These are phyloP conservation scores for Cydia splendana DNA, from an alignment of 1,140 invertebrate genomes.

Conservation along the genomic window DNA sequence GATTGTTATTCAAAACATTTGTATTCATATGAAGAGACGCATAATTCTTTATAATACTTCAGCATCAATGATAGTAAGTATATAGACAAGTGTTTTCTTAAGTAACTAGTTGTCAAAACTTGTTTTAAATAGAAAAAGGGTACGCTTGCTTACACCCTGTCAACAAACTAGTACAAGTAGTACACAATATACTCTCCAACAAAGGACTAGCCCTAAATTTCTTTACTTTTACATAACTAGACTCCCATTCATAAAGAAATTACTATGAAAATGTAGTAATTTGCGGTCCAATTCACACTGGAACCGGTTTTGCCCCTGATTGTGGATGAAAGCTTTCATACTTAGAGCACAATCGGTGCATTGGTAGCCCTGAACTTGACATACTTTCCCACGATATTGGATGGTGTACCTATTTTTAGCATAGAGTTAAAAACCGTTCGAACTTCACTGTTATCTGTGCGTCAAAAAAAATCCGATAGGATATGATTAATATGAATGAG, in stretches of 20 bases:
- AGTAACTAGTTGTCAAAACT: background rate
- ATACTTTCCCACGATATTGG: constrained; percentile 65
- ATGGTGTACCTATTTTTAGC: constrained; percentile 37
- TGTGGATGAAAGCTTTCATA: constrained; percentile 39
- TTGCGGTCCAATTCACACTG: constrained; percentile 48
- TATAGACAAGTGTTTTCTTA: background rate
- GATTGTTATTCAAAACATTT: too few relatives aligned
- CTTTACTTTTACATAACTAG: constrained; percentile 17
- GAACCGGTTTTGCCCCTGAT: constrained; percentile 42
- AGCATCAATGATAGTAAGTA: too few relatives aligned
- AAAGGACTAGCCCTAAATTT: constrained; percentile 14
- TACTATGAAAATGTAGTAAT: constrained; percentile 38
- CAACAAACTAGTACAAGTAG: constrained; percentile 36
- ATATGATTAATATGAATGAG: too few relatives aligned
- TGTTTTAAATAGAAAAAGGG: background rate
- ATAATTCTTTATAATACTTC: too few relatives aligned
- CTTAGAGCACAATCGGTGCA: constrained; percentile 45
- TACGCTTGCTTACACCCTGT: constrained; percentile 9
- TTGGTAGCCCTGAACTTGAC: constrained; percentile 65
- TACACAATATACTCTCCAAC: constrained; percentile 7
- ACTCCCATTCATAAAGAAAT: constrained; percentile 4
- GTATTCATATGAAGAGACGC: too few relatives aligned
- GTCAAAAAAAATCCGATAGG: too few relatives aligned
- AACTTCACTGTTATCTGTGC: background rate
- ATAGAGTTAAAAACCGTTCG: background rate